These are phyloP conservation scores for Hydropotes inermis DNA, from an alignment of 2,113 vertebrate species.

Conservation along the genomic window DNA sequence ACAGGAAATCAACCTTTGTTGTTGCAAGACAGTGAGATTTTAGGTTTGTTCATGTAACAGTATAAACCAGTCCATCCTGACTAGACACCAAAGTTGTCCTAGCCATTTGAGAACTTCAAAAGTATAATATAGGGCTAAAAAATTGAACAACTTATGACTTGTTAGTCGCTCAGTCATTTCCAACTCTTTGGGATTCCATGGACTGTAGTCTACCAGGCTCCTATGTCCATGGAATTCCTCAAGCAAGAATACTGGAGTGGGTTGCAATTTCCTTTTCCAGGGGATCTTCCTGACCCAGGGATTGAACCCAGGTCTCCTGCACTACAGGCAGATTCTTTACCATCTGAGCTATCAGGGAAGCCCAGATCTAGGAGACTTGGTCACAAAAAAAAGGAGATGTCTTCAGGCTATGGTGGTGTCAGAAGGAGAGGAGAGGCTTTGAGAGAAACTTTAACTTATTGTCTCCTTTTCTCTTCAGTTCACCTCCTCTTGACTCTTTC, in stretches of 20 bases:
- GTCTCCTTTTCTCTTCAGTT: not conserved
- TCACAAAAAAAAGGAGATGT: not conserved
- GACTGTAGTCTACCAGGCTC: not conserved
- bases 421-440: not conserved
- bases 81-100: not conserved
- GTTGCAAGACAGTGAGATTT: not conserved
- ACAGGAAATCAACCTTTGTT: not conserved
- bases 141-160: not conserved
- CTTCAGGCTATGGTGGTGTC: not conserved
- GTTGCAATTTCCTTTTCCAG: not conserved
- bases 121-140: not conserved
- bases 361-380: not conserved
- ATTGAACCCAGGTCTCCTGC: not conserved
- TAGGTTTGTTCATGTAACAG: not conserved
- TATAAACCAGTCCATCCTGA: not conserved
- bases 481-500: not conserved
- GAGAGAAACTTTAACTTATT: not conserved
- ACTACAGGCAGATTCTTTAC: not conserved
- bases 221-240: not conserved
- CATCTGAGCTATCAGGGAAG: not conserved
- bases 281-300: not conserved
- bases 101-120: not conserved
- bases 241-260: not conserved
- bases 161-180: rapidly evolving
- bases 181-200: not conserved